Evolutionary conservation across 2,797 vertebrate genomes (phyloP), one percentile per base, ranked within the genome.

Genomic region (Gallinago solitaria): DNA sequence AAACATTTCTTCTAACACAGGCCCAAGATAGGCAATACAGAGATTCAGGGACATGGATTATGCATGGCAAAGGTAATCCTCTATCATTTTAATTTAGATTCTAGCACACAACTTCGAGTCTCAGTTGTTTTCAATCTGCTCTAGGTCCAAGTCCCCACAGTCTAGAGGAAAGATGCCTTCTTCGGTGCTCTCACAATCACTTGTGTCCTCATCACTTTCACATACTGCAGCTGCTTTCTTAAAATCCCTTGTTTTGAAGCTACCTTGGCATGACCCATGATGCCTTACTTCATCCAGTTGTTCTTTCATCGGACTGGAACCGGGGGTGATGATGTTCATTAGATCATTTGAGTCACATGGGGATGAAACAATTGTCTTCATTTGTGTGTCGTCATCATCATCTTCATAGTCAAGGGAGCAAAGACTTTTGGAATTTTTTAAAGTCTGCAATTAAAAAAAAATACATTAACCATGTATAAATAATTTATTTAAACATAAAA

Each of bases 351-450:
- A 98, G 97, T 98, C 98, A 85, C 98, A 96, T 0, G 97, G 98
- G 27, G 98, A 98, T 74, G 98, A 98, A 89, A 97, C 98, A 30
- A 98, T 98, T 20, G 92, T 98, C 97, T 98, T 98, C 94, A 95
- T 97, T 78, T 97, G 96, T 18, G 97, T 85, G 83, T 98, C 97
- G 24, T 98, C 97, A 11, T 97, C 96, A 1, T 97, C 97, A 2
- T 98, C 98, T 96, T 98, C 97, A 63, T 97, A 97, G 92, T 98
- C 97, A 28, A 98, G 98, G 48, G 98, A 98, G 89, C 98, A 98
- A 83, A 98, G 98, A 96, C 98, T 98, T 97, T 98, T 98, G n/a
- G 98, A 98, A 94, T 98, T 98, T 95, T 98, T 98, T 94, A 98
- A 94, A 90, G 98, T 98, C 98, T 98, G 98, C 39, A 97, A 97